Conservation (phyloP, 2,888 invertebrate genomes). For the Lasioglossum zephyrum region DNA sequence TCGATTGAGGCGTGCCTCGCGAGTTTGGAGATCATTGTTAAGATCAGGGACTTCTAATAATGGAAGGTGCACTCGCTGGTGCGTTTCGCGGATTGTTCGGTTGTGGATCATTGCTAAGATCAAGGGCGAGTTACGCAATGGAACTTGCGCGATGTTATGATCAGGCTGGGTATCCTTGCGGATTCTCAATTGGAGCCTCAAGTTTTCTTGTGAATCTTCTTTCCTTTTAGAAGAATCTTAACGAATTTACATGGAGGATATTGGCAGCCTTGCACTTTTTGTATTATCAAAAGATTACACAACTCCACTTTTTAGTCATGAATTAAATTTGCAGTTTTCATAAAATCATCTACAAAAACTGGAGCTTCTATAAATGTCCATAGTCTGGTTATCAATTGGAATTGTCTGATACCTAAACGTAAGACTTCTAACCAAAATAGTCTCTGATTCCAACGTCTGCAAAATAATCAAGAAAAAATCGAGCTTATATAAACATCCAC, state of each 20-base stretch:
- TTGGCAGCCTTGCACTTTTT: neutral
- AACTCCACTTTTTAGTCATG: neutral
- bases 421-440: no score
- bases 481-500: no score
- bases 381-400: neutral
- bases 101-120: constrained; percentile 1
- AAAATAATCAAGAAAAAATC: no score
- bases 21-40: neutral
- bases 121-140: constrained; percentile 1
- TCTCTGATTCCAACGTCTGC: no score
- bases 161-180: neutral
- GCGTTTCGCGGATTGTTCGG: neutral
- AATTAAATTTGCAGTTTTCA: neutral
- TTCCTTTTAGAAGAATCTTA: neutral
- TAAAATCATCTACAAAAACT: neutral
- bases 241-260: neutral
- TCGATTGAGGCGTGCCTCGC: neutral
- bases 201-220: neutral
- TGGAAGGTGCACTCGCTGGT: neutral
- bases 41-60: neutral
- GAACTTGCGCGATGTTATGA: neutral
- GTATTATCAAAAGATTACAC: neutral
- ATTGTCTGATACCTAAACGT: no score
- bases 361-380: neutral
- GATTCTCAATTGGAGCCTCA: neutral